Evolutionary conservation across 2,797 vertebrate species (phyloP), one percentile per base, ranked within the genome.

Genomic region (Enteromius anoplus): DNA sequence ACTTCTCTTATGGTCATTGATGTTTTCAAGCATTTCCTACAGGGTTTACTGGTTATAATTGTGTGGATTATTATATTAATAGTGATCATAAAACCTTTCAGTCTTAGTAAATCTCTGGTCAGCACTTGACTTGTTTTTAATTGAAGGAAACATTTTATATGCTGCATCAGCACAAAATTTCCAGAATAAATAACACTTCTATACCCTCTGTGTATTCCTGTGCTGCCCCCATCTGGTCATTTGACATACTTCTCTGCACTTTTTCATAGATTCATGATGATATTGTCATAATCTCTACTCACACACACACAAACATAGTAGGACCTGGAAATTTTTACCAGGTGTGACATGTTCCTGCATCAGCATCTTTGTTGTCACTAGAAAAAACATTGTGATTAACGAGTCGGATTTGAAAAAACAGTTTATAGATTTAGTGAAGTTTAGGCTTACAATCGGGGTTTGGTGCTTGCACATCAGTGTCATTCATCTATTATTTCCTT

Each of bases 181-280:
- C 0, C n/a, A 12, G 14, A 42, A 80, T 21, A 40, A 58, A 12
- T 34, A 34, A 53, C 26, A 23, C 5, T 65, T 42, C 26, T 42
- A 58, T n/a, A 42, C 15, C 29, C 12, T 55, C 29, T 78, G 23
- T 58, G 66, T 75, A 84, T 86, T 70, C 42, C 60, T 70, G 75
- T 83, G 91, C 83, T 91, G 91, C 91, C 92, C 90, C 75, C 94
- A 26, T 89, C 90, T 92, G 93, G 90, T 80, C 2, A 55, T 11
- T 78, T 75, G 64, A n/a, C 65, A 60, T 11, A 81, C 85, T 64
- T 79, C 1, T 34, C 32, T 69, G 66, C 75, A 64, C 60, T 58
- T 68, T 47, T 70, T 58, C 75, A 69, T 32, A 12, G 17, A 26
- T 37, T 81, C n/a, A 58, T 37, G 14, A 21, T 40, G 19, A 68